A percentile compares a stretch with the other conserved stretches of the same genome.
Conservation (phyloP, 2,113 vertebrate species). For the Hyaena hyaena region DNA sequence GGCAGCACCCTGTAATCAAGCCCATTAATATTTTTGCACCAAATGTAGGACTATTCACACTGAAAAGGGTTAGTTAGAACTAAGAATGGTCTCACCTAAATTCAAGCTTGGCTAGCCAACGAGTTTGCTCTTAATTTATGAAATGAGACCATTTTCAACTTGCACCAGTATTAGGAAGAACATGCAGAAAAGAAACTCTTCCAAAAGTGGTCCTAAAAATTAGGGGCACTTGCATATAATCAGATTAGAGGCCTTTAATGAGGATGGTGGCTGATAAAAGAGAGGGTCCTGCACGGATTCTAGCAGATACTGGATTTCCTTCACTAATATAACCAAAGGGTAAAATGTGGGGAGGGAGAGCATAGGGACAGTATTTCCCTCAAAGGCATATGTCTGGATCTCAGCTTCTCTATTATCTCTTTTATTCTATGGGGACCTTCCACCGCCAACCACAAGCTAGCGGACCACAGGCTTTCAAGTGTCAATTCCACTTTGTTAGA, state of each 20-base stretch:
- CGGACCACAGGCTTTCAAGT: background rate
- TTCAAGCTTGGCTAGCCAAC: background rate
- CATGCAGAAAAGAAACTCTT: background rate
- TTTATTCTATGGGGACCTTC: background rate
- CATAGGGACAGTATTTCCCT: background rate
- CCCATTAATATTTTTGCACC: conserved; percentile 17
- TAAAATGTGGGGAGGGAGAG: background rate
- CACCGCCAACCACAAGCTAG: background rate
- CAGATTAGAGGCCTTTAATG: background rate
- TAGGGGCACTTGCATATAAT: background rate
- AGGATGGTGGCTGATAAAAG: background rate
- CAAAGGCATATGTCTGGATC: background rate
- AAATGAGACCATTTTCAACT: background rate
- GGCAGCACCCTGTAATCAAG: background rate
- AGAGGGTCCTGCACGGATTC: background rate
- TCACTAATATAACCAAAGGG: background rate
- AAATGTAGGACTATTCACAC: background rate
- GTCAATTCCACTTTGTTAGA: background rate
- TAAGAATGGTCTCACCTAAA: background rate
- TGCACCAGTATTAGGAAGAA: background rate
- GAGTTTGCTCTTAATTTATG: conserved; percentile 14
- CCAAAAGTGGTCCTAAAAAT: background rate
- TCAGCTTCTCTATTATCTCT: background rate
- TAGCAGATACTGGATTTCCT: background rate
- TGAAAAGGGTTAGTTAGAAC: background rate